Percentiles rank a stretch among this genome's conserved stretches.
These are phyloP conservation scores for Entomyzon cyanotis DNA, from an alignment of 2,113 vertebrate species.

Conservation along the genomic window DNA sequence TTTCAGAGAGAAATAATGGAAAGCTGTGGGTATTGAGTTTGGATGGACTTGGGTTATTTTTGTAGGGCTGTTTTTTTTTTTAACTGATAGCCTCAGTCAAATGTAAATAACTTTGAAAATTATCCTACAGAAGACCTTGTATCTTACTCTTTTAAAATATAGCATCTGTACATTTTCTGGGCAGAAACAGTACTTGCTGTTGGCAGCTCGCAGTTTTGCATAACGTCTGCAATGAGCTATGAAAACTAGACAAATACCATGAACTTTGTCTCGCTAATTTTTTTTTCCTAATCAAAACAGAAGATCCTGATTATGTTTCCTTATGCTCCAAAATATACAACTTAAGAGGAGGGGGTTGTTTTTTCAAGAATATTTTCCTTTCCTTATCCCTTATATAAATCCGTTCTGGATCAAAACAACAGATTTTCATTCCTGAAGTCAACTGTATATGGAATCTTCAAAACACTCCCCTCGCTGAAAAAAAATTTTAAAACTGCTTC, in stretches of 20 bases:
- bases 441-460: constrained; percentile 43
- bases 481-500: not conserved
- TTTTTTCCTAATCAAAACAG: constrained; percentile 66
- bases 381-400: constrained; percentile 68
- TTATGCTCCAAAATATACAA: constrained; percentile 76
- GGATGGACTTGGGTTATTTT: not conserved
- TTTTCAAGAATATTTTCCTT: constrained; percentile 74
- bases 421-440: constrained; percentile 66
- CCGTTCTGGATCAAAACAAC: constrained; percentile 59
- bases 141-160: constrained; percentile 44
- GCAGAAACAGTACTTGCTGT: constrained; percentile 49
- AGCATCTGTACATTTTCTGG: constrained; percentile 43
- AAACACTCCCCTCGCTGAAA: constrained; percentile 24
- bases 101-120: constrained; percentile 53
- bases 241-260: constrained; percentile 65
- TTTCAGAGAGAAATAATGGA: not conserved
- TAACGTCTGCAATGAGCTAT: constrained; percentile 39
- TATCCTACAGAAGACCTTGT: constrained; percentile 28
- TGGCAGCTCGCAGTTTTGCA: constrained; percentile 38
- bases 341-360: constrained; percentile 69
- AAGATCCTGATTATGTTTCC: constrained; percentile 59
- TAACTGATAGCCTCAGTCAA: constrained; percentile 33
- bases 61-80: not conserved
- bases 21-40: not conserved
- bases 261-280: constrained; percentile 55